Evolutionary conservation across 2,888 invertebrate species (phyloP).

Genomic region (Adelphocoris suturalis): DNA sequence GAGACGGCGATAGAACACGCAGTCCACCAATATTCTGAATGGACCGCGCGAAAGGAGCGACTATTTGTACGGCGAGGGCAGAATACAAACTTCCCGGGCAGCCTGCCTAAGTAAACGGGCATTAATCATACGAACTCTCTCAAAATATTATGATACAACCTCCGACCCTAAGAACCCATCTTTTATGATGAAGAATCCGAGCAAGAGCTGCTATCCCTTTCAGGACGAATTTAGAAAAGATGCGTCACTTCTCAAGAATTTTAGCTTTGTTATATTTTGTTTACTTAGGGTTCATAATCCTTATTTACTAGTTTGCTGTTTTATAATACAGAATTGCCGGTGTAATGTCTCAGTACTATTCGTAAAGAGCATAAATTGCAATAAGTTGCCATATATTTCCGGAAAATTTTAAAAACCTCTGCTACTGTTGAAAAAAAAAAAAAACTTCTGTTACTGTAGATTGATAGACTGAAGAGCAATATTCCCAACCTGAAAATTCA

Average conservation of each 20-base stretch:
- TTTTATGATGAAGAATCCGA: neutral
- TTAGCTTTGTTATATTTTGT: neutral
- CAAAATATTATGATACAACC: constrained; percentile 60
- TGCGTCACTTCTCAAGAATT: neutral
- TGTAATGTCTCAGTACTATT: too few species aligned
- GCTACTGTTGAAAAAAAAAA: too few species aligned
- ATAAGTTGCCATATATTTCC: too few species aligned
- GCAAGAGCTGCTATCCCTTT: neutral
- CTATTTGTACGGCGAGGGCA: neutral
- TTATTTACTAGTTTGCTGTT: too few species aligned
- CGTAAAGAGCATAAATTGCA: too few species aligned
- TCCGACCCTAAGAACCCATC: neutral
- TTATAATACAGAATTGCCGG: too few species aligned
- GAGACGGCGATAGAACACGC: constrained; percentile 26
- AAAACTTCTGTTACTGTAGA: too few species aligned
- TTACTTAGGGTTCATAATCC: too few species aligned
- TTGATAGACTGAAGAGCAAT: too few species aligned
- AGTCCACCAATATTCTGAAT: constrained; percentile 51
- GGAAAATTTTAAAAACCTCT: too few species aligned
- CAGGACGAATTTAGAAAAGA: neutral
- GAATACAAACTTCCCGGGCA: constrained; percentile 52
- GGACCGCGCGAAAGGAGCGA: neutral
- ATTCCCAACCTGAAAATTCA: too few species aligned
- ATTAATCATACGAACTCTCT: constrained; percentile 54
- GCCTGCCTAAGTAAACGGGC: constrained; percentile 50